Evolutionary conservation across 2,797 vertebrate genomes (phyloP).

Genomic region (Salarias fasciatus): DNA sequence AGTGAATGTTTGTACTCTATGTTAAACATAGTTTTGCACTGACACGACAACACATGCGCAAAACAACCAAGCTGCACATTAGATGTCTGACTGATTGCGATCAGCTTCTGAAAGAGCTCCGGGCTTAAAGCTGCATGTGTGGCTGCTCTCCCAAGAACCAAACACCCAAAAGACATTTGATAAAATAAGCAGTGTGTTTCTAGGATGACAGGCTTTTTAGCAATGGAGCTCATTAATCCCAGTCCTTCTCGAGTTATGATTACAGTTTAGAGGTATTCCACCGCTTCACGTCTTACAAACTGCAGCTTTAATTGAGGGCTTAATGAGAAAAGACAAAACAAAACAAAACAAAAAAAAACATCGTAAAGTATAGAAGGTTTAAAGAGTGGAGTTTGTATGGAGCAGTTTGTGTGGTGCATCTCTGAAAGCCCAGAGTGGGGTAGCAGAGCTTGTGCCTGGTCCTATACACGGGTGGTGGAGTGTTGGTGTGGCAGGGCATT

Average conservation of each 20-base stretch:
- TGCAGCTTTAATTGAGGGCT: conserved; percentile 79
- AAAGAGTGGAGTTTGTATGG: conserved; percentile 54
- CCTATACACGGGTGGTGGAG: conserved; percentile 95
- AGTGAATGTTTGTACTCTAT: conserved; percentile 63
- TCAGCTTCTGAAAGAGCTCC: conserved; percentile 48
- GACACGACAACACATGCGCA: conserved; percentile 60
- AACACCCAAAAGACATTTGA: conserved; percentile 36
- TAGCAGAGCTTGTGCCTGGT: conserved; percentile 71
- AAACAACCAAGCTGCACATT: conserved; percentile 66
- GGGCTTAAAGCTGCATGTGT: conserved; percentile 63
- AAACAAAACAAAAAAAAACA: conserved; percentile 52
- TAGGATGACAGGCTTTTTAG: conserved; percentile 50
- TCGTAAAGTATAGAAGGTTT: conserved; percentile 36
- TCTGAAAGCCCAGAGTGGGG: conserved; percentile 65
- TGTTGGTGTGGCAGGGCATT: conserved; percentile 94
- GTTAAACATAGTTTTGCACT: conserved; percentile 69
- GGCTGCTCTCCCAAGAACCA: conserved; percentile 48
- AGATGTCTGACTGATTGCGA: conserved; percentile 60
- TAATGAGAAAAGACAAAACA: conserved; percentile 65
- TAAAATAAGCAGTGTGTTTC: conserved; percentile 43
- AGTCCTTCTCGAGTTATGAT: conserved; percentile 52
- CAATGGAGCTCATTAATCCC: conserved; percentile 48
- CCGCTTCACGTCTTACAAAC: conserved; percentile 76
- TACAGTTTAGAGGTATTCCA: conserved; percentile 71
- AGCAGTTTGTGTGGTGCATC: conserved; percentile 70